phyloP scores from a whole-genome alignment of 2,113 vertebrate species.

The Lepisosteus osseus region DNA sequence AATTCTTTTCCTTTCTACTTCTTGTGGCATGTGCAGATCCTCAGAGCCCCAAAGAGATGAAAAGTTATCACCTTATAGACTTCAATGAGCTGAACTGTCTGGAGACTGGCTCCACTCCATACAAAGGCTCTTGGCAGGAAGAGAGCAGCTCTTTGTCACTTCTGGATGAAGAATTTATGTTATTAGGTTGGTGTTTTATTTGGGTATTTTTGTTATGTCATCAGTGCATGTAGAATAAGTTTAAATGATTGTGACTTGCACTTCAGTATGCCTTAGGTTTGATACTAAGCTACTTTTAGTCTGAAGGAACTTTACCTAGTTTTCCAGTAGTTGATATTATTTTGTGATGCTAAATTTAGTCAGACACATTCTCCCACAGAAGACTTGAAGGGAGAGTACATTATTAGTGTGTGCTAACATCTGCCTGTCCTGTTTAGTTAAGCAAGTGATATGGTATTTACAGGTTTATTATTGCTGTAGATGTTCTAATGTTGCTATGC shows the following conservation, averaged over 20 bases:
- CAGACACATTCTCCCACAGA: too few relatives aligned
- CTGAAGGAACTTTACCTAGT: too few relatives aligned
- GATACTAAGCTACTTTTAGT: too few relatives aligned
- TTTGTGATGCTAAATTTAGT: too few relatives aligned
- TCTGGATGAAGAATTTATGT: conserved; percentile 53
- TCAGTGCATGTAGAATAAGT: too few relatives aligned
- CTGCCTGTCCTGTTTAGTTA: background rate
- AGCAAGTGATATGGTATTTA: background rate
- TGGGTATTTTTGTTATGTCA: background rate
- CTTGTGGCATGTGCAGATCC: conserved; percentile 40
- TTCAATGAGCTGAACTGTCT: conserved; percentile 64
- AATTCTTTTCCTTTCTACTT: background rate
- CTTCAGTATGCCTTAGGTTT: too few relatives aligned
- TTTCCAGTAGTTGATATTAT: too few relatives aligned
- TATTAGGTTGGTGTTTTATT: conserved; percentile 52
- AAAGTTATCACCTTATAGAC: conserved; percentile 78
- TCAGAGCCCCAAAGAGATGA: conserved; percentile 42
- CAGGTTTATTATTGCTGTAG: background rate
- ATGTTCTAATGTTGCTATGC: background rate
- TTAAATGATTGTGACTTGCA: too few relatives aligned
- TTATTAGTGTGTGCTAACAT: too few relatives aligned
- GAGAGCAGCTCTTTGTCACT: conserved; percentile 29
- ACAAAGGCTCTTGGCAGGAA: accelerated
- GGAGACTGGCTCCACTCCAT: background rate
- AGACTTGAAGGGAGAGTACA: too few relatives aligned